A percentile compares a stretch with the other conserved stretches of the same genome.
Conservation (phyloP, 2,113 vertebrate species). For the Plestiodon gilberti region DNA sequence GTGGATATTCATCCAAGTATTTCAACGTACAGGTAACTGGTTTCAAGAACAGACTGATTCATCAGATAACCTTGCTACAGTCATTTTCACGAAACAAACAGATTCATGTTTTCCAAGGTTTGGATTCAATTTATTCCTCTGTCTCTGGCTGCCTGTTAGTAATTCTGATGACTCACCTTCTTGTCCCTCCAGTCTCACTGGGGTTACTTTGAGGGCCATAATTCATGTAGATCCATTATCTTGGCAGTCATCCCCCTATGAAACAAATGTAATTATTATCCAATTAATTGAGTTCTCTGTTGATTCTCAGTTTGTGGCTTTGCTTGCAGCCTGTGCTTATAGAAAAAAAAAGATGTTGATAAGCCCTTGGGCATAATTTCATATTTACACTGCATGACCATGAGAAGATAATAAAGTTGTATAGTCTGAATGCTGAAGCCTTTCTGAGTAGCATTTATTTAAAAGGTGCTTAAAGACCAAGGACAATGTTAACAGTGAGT, state of each 20-base stretch:
- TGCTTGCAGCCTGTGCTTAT: conserved; percentile 20
- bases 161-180: conserved; percentile 46
- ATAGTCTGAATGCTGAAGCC: conserved; percentile 17
- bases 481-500: conserved; percentile 11
- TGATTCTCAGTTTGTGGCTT: conserved; percentile 61
- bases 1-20: neutral
- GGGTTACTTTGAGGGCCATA: conserved; percentile 47
- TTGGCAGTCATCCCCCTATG: conserved; percentile 49
- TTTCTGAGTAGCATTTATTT: conserved; percentile 1
- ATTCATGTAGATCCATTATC: conserved; percentile 69
- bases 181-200: conserved; percentile 61
- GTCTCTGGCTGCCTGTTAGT: conserved; percentile 44
- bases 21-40: neutral
- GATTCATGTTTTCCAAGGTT: conserved; percentile 62
- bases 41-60: neutral
- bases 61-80: neutral
- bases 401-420: conserved; percentile 27
- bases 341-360: conserved; percentile 12
- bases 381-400: conserved; percentile 22
- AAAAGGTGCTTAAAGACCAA: neutral
- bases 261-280: conserved; percentile 71
- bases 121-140: conserved; percentile 57
- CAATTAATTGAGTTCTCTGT: conserved; percentile 71
- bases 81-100: conserved; percentile 29
- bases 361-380: conserved; percentile 19